Conservation (phyloP, 2,888 invertebrate genomes). For the Drosophila demipolita region DNA sequence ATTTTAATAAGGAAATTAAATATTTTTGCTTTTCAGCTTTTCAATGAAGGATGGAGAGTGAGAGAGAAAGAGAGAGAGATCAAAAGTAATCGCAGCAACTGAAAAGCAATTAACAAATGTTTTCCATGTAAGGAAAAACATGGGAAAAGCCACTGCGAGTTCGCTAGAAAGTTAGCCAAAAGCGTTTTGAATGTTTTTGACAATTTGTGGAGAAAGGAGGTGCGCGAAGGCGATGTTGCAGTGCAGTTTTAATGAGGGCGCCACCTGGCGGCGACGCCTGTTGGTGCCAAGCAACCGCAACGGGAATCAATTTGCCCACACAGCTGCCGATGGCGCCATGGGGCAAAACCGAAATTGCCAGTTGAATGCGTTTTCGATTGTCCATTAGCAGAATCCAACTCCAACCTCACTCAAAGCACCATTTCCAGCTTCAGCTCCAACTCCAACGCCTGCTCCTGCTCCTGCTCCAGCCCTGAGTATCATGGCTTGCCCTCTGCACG, state of each 20-base stretch:
- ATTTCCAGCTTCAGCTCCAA: slow-evolving; percentile 3
- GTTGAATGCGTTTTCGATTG: slow-evolving; percentile 81
- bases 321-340: slow-evolving; percentile 52
- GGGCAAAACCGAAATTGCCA: slow-evolving; percentile 74
- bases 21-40: neutral
- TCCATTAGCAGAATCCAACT: slow-evolving; percentile 68
- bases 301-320: slow-evolving; percentile 74
- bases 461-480: slow-evolving; percentile 34
- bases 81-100: slow-evolving; percentile 1
- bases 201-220: slow-evolving; percentile 27
- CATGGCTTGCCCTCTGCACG: slow-evolving; percentile 26
- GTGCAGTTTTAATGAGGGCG: slow-evolving; percentile 72
- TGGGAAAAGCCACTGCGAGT: slow-evolving; percentile 24
- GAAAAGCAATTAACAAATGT: slow-evolving; percentile 76
- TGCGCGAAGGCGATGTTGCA: slow-evolving; percentile 32
- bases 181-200: slow-evolving; percentile 62
- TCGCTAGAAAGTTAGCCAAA: slow-evolving; percentile 8
- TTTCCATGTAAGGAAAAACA: slow-evolving; percentile 53
- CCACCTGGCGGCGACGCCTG: slow-evolving; percentile 65
- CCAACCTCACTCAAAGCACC: slow-evolving; percentile 7
- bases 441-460: slow-evolving; percentile 15
- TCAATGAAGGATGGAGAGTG: neutral
- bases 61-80: neutral
- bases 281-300: slow-evolving; percentile 69
- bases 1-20: neutral